Base-by-base conservation (phyloP, 2,113 vertebrate genomes). In the Oncorhynchus keta region DNA sequence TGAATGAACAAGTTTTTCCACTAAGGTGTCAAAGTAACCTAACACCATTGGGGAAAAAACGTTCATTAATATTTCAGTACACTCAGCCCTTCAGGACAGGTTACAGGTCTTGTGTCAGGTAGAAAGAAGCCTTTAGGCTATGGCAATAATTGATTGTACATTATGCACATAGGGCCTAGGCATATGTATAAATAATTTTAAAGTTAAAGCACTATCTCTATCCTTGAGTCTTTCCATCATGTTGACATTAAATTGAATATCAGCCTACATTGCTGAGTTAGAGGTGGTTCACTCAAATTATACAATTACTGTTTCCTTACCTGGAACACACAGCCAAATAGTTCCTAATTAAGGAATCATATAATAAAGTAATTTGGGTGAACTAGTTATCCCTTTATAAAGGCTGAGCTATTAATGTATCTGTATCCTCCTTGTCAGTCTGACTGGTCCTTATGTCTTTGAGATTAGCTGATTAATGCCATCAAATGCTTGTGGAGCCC, bases 1-100 rank as follows among this genome's bases (percentile, higher is more conserved):
- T 24, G n/a, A 8, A 62, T 3, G n/a, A 11, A 62, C 59, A 8
- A 62, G 4, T 11, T 57, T 6, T 14, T 62, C 8, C 2, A 2
- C n/a, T 24, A 22, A 22, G 2, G 6, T 26, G 48, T 49, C 14
- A 66, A 70, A 32, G 59, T 51, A 77, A 73, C 48, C 16, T 12
- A 70, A 81, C 77, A 74, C 73, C 30, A 28, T 73, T 87, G 88
- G 83, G 85, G 35, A 35, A 7, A 84, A 82, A 70, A 83, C 70
- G 76, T 51, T 55, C 13, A 88, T 88, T 68, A 85, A 89, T 89
- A 84, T 12, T 90, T 61, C 78, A 84, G n/a, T 6, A 8, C 51
- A 55, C 51, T 18, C 39, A 73, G 68, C 48, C 88, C 86, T 69
- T 75, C 26, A 66, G 64, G 9, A 39, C 86, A 88, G 87, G 87